Evolutionary conservation across 2,113 vertebrate genomes (phyloP).

Genomic region (Callipepla squamata): DNA sequence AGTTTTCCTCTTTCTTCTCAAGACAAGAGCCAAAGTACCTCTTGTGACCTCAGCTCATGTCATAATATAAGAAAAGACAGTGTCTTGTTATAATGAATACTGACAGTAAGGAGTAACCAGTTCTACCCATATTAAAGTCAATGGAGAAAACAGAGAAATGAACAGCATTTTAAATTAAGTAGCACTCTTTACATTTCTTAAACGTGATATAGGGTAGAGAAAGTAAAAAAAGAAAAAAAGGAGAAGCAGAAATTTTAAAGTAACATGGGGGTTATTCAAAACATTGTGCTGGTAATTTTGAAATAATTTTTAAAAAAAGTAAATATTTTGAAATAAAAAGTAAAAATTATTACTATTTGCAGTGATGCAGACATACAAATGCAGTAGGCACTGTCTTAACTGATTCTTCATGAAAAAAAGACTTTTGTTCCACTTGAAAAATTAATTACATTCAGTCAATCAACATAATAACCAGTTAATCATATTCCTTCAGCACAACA

Average conservation of each 20-base stretch:
- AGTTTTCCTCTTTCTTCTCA: not conserved
- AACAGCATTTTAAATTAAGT: not conserved
- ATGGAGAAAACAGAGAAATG: not conserved
- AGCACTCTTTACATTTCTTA: accelerated
- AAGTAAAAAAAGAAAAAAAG: not conserved
- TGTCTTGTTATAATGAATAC: not conserved
- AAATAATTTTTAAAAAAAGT: too few species aligned
- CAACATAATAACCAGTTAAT: constrained; percentile 12
- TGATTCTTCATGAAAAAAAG: not conserved
- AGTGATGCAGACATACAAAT: not conserved
- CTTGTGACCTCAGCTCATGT: not conserved
- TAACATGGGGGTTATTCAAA: not conserved
- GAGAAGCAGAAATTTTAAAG: not conserved
- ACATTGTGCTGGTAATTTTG: not conserved
- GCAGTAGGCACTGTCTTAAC: not conserved
- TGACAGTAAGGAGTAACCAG: not conserved
- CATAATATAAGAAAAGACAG: not conserved
- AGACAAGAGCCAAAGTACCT: not conserved
- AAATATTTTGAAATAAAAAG: too few species aligned
- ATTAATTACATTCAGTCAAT: constrained; percentile 6
- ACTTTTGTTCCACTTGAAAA: constrained; percentile 11
- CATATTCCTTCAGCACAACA: constrained; percentile 14
- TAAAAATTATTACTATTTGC: not conserved
- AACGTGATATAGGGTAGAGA: not conserved
- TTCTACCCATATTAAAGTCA: not conserved